These are phyloP conservation scores for Omphaloscelis lunosa DNA, from an alignment of 2,888 invertebrate genomes.

Conservation along the genomic window DNA sequence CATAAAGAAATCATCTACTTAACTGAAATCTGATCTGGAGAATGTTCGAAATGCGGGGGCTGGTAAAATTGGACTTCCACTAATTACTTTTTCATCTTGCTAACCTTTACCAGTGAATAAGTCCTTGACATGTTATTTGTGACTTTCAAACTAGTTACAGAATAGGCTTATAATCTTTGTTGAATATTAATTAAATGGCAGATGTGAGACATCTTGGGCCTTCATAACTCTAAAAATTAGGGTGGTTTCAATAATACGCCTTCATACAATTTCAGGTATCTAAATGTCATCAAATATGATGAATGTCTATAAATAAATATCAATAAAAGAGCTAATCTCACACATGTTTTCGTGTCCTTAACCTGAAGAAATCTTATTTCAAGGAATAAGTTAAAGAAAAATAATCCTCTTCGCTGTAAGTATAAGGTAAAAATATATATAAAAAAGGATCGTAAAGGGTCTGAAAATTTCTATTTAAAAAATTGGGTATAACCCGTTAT, in stretches of 20 bases:
- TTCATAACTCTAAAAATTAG: neutral
- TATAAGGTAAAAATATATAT: neutral
- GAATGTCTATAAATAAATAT: constrained; percentile 13
- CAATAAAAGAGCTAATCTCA: neutral
- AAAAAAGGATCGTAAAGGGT: neutral
- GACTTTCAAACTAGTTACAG: neutral
- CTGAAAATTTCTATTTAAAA: neutral
- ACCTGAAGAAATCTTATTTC: neutral
- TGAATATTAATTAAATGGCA: neutral
- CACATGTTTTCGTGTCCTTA: neutral
- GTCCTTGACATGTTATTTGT: neutral
- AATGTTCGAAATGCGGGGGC: neutral
- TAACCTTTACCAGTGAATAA: neutral
- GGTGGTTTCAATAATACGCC: neutral
- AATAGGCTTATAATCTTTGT: neutral
- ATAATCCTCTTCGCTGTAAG: neutral
- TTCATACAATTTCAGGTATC: neutral
- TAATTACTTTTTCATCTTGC: neutral
- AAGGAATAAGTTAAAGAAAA: constrained; percentile 2
- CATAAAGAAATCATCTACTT: neutral
- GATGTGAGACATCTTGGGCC: neutral
- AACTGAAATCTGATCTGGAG: neutral
- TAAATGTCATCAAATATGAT: neutral
- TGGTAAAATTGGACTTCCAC: neutral
- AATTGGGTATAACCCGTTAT: neutral